Percentiles rank a stretch among this genome's conserved stretches.
These are phyloP conservation scores for Onchidella celtica DNA, from an alignment of 2,888 invertebrate genomes.

Conservation along the genomic window DNA sequence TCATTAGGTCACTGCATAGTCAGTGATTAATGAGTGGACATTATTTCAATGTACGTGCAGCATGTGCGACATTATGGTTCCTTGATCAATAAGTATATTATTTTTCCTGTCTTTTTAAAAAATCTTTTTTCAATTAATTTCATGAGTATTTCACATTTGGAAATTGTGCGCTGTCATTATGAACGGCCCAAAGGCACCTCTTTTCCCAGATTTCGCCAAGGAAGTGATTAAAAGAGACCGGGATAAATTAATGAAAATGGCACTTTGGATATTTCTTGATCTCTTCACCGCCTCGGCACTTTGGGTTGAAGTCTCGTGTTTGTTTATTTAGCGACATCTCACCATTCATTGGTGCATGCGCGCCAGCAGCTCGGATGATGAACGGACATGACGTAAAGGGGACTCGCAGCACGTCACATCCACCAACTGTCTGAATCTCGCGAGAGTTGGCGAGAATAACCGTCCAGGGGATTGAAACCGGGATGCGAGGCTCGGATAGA, in stretches of 20 bases:
- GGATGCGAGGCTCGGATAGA: neutral
- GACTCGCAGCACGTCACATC: constrained; percentile 43
- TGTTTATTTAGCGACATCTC: constrained; percentile 51
- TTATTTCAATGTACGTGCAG: too few relatives aligned
- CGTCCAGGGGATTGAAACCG: constrained; percentile 11
- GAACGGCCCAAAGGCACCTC: too few relatives aligned
- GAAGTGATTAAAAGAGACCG: constrained; percentile 16
- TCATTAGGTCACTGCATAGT: too few relatives aligned
- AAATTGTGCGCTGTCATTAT: too few relatives aligned
- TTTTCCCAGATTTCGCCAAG: neutral
- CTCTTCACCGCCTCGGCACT: neutral
- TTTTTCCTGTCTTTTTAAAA: too few relatives aligned
- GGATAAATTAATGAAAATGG: constrained; percentile 45
- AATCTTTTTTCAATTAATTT: too few relatives aligned
- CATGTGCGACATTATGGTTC: too few relatives aligned
- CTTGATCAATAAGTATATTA: too few relatives aligned
- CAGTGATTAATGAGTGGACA: too few relatives aligned
- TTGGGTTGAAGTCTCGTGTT: constrained; percentile 30
- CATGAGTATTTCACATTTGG: too few relatives aligned
- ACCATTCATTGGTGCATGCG: constrained; percentile 52
- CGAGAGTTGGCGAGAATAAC: constrained; percentile 40
- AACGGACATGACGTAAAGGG: constrained; percentile 52
- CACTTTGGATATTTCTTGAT: constrained; percentile 12
- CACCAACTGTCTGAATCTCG: constrained; percentile 39
- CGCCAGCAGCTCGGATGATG: constrained; percentile 24